These are phyloP conservation scores for Epinephelus awoara DNA, from an alignment of 2,797 vertebrate species.

Conservation along the genomic window DNA sequence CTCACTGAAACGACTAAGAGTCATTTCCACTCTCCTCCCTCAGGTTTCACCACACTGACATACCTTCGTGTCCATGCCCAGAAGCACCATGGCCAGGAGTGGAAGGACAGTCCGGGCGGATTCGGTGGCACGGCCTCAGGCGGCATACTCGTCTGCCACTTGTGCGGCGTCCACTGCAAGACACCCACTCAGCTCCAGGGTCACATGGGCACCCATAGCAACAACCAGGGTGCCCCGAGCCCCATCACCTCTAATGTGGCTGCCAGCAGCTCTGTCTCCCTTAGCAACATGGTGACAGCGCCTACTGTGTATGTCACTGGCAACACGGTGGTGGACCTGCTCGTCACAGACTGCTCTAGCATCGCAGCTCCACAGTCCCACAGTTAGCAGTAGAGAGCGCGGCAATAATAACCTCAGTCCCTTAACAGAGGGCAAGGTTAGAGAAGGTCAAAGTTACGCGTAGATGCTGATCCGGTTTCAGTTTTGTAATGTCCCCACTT, in stretches of 20 bases:
- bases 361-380: conserved; percentile 84
- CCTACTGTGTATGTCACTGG: conserved; percentile 84
- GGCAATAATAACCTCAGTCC: conserved; percentile 64
- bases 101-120: conserved; percentile 91
- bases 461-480: conserved; percentile 69
- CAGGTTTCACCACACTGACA: conserved; percentile 95
- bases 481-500: conserved; percentile 52
- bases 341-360: conserved; percentile 88
- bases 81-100: conserved; percentile 95
- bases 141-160: conserved; percentile 89
- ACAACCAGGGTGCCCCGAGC: conserved; percentile 69
- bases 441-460: conserved; percentile 60
- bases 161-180: conserved; percentile 95
- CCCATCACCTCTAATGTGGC: conserved; percentile 74
- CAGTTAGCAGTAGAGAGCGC: conserved; percentile 83
- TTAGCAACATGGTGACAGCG: conserved; percentile 85
- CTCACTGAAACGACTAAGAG: not conserved
- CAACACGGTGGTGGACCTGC: conserved; percentile 85
- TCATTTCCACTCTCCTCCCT: conserved; percentile 2
- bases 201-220: conserved; percentile 92
- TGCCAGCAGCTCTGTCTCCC: conserved; percentile 80
- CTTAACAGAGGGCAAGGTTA: conserved; percentile 60
- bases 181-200: conserved; percentile 95
- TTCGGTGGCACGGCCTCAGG: conserved; percentile 84
- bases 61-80: conserved; percentile 94